A percentile compares a stretch with the other conserved stretches of the same genome.
These are phyloP conservation scores for Actinostola sp. DNA, from an alignment of 92 coral and sea anemone species.

Conservation along the genomic window DNA sequence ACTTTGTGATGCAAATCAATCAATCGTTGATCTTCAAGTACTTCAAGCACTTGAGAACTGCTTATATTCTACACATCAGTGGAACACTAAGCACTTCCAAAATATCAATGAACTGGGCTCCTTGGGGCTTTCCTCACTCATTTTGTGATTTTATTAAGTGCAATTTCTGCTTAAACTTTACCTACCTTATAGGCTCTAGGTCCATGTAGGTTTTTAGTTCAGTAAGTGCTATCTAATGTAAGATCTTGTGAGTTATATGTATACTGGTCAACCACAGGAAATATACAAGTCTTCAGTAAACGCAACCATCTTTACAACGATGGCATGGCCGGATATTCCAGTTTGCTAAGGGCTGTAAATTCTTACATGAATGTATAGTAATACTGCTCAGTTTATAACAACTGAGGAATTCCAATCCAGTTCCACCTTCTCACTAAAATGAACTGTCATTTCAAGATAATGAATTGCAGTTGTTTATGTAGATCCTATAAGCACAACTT, in stretches of 20 bases:
- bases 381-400: too few species aligned
- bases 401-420: too few species aligned
- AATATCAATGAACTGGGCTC: not conserved
- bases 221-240: not conserved
- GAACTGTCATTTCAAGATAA: too few species aligned
- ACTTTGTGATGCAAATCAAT: slow-evolving; percentile 26
- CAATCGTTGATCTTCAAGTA: slow-evolving; percentile 12
- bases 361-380: too few species aligned
- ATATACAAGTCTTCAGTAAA: not conserved
- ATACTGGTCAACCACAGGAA: slow-evolving; percentile 12
- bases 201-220: not conserved
- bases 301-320: too few species aligned
- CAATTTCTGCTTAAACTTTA: too few species aligned
- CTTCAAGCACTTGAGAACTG: slow-evolving; percentile 1
- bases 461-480: too few species aligned
- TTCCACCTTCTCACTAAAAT: too few species aligned
- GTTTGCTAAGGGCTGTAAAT: too few species aligned
- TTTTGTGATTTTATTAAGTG: not conserved
- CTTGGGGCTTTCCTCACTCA: not conserved
- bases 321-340: too few species aligned
- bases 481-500: too few species aligned
- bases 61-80: too few species aligned
- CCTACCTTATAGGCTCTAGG: not conserved
- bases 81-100: slow-evolving; percentile 11
- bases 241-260: not conserved